Percentiles rank a stretch among this genome's conserved stretches.
These are phyloP conservation scores for Macrotrachela quadricornifera DNA, from an alignment of 1,140 invertebrate species.

Conservation along the genomic window DNA sequence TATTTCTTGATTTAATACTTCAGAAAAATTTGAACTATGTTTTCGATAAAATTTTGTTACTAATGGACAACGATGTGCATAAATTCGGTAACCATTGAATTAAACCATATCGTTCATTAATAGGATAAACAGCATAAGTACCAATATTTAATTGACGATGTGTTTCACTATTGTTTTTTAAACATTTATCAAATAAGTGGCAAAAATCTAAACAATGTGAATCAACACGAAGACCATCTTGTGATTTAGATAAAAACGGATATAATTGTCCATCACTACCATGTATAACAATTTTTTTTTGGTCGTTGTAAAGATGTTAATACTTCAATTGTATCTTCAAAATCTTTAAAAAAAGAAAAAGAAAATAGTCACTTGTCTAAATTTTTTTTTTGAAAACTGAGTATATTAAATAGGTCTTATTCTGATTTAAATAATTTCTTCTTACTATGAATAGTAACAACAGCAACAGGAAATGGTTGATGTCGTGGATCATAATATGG, in stretches of 20 bases:
- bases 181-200: slow-evolving; percentile 60
- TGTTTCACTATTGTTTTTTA: slow-evolving; percentile 59
- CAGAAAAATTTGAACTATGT: too few relatives aligned
- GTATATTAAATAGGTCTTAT: not conserved
- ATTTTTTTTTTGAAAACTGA: not conserved
- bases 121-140: slow-evolving; percentile 43
- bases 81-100: slow-evolving; percentile 10
- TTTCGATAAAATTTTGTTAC: slow-evolving; percentile 6
- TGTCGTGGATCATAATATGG: not conserved
- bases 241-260: slow-evolving; percentile 74
- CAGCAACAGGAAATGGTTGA: not conserved
- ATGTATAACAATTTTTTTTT: slow-evolving; percentile 56
- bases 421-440: too few relatives aligned
- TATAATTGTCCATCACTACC: slow-evolving; percentile 69
- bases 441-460: not conserved
- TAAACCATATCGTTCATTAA: slow-evolving; percentile 4
- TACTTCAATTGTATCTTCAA: slow-evolving; percentile 39
- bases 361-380: slow-evolving; percentile 56
- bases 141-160: slow-evolving; percentile 61
- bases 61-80: not conserved
- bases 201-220: slow-evolving; percentile 90
- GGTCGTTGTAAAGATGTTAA: slow-evolving; percentile 64
- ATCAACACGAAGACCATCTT: slow-evolving; percentile 85
- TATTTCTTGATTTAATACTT: not conserved
- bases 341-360: slow-evolving; percentile 24